Evolutionary conservation across 2,888 invertebrate genomes (phyloP).

Genomic region (Polyommatus icarus): DNA sequence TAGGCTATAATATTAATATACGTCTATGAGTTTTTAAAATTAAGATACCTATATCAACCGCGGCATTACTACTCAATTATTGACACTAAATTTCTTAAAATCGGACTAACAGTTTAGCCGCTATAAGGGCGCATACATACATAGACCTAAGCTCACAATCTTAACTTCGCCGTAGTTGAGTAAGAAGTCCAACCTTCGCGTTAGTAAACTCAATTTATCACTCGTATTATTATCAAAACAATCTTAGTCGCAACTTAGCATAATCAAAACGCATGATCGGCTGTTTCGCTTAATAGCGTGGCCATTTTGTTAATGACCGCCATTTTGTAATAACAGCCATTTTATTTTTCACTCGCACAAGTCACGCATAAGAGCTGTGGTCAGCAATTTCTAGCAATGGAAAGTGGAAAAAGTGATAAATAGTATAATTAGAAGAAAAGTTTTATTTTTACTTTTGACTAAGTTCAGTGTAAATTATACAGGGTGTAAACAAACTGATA

Average conservation of each 20-base stretch:
- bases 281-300: neutral
- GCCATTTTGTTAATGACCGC: constrained; percentile 1
- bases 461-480: no score
- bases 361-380: constrained; percentile 20
- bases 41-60: no score
- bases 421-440: neutral
- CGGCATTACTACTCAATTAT: no score
- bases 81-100: no score
- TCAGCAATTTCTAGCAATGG: neutral
- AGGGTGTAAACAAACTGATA: no score
- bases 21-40: no score
- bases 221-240: neutral
- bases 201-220: neutral
- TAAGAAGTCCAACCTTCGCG: neutral
- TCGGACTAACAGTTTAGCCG: no score
- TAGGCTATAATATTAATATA: no score
- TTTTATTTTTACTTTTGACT: neutral
- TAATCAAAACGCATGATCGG: neutral
- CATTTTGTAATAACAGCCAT: neutral
- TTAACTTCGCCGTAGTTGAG: no score
- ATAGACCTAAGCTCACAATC: no score
- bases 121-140: no score
- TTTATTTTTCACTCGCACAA: constrained; percentile 28
- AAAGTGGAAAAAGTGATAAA: constrained; percentile 8
- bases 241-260: neutral